A percentile compares a stretch with the other conserved stretches of the same genome.
Conservation (phyloP, 1,140 invertebrate species). For the Nebria ingens region DNA sequence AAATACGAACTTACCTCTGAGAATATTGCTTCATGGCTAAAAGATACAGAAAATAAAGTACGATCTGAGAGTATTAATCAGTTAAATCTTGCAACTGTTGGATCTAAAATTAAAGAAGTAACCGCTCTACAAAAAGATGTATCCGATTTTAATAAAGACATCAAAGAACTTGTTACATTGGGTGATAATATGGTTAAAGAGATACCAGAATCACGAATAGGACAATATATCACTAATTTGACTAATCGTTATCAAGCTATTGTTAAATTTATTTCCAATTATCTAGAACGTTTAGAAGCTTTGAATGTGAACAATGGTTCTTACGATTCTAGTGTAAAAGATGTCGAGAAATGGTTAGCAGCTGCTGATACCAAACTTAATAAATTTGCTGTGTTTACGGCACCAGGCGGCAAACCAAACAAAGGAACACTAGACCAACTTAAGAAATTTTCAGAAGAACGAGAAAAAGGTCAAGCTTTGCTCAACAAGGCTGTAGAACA, state of each 20-base stretch:
- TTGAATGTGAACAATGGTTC: conserved; percentile 52
- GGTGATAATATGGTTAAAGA: conserved; percentile 62
- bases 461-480: conserved; percentile 66
- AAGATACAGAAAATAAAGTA: conserved; percentile 71
- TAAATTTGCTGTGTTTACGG: conserved; percentile 52
- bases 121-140: conserved; percentile 52
- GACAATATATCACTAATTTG: conserved; percentile 69
- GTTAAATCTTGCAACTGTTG: conserved; percentile 56
- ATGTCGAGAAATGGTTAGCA: conserved; percentile 69
- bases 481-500: conserved; percentile 72
- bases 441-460: conserved; percentile 60
- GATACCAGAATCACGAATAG: conserved; percentile 70
- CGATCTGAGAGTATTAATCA: conserved; percentile 60
- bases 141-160: conserved; percentile 48
- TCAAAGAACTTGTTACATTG: conserved; percentile 53
- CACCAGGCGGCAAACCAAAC: conserved; percentile 52
- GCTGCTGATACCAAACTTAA: conserved; percentile 62
- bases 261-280: conserved; percentile 54
- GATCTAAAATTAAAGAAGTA: conserved; percentile 60
- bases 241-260: conserved; percentile 65
- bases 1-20: conserved; percentile 70
- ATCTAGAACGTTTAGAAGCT: conserved; percentile 56
- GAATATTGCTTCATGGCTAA: conserved; percentile 70
- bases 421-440: conserved; percentile 60
- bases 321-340: conserved; percentile 54